Evolutionary conservation across 2,888 invertebrate genomes (phyloP).

Genomic region (Sinohyriopsis cumingii): DNA sequence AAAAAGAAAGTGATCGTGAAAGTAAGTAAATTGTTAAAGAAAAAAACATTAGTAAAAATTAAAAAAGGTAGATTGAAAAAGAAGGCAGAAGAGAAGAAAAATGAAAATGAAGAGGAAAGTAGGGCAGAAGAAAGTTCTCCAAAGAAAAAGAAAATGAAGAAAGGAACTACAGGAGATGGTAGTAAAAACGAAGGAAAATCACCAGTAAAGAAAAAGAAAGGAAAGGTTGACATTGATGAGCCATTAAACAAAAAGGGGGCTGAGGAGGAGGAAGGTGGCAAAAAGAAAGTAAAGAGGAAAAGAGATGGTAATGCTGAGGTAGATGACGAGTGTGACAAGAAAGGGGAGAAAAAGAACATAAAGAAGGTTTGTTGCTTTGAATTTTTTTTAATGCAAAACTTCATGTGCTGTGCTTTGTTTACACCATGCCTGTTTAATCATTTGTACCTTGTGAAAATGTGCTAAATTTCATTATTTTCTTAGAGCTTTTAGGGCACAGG

Average conservation of each 20-base stretch:
- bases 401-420: too few relatives aligned
- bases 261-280: conserved; percentile 15
- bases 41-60: conserved; percentile 26
- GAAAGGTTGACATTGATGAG: conserved; percentile 1
- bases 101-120: conserved; percentile 1
- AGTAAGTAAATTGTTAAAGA: conserved; percentile 31
- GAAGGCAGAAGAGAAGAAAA: conserved; percentile 1
- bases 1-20: conserved; percentile 34
- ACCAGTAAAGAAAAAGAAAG: conserved; percentile 17
- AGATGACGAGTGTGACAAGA: too few relatives aligned
- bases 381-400: too few relatives aligned
- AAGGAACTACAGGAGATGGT: neutral
- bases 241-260: neutral
- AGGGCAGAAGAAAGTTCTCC: conserved; percentile 1
- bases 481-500: too few relatives aligned
- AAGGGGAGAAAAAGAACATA: too few relatives aligned
- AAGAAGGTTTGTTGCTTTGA: too few relatives aligned
- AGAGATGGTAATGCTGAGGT: too few relatives aligned
- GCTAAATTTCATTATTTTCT: too few relatives aligned
- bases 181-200: conserved; percentile 7
- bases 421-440: too few relatives aligned
- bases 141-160: conserved; percentile 6
- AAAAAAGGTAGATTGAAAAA: conserved; percentile 19
- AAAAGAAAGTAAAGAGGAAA: neutral
- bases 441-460: too few relatives aligned